phyloP scores from a whole-genome alignment of 2,888 invertebrate species.

The Eudemis profundana region DNA sequence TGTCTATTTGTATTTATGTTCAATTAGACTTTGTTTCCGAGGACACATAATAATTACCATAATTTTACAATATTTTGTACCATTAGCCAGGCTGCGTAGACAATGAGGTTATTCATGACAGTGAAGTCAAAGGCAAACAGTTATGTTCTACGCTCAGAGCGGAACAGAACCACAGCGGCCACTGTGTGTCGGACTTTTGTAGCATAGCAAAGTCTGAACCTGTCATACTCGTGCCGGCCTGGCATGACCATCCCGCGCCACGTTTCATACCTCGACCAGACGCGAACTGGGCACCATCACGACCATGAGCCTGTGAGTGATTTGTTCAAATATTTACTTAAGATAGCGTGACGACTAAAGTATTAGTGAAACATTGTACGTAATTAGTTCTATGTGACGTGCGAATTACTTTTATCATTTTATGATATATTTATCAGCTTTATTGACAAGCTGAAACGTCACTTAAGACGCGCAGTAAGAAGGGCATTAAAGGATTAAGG shows the following conservation, averaged over 20 bases:
- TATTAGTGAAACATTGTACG: background rate
- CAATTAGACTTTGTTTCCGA: slow-evolving; percentile 17
- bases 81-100: slow-evolving; percentile 24
- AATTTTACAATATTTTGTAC: slow-evolving; percentile 39
- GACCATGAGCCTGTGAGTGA: slow-evolving; percentile 40
- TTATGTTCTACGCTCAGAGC: slow-evolving; percentile 12
- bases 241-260: slow-evolving; percentile 37
- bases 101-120: slow-evolving; percentile 33
- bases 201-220: slow-evolving; percentile 16
- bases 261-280: slow-evolving; percentile 33
- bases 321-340: slow-evolving; percentile 6
- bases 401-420: slow-evolving; percentile 7
- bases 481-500: slow-evolving; percentile 66
- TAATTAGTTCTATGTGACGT: background rate
- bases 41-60: slow-evolving; percentile 33
- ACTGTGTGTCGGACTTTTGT: slow-evolving; percentile 17
- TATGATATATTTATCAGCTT: slow-evolving; percentile 50
- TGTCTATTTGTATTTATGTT: slow-evolving; percentile 20
- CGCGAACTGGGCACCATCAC: slow-evolving; percentile 20
- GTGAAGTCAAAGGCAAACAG: slow-evolving; percentile 28
- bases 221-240: slow-evolving; percentile 12
- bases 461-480: slow-evolving; percentile 54
- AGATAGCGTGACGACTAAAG: background rate
- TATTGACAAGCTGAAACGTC: slow-evolving; percentile 59
- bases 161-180: background rate